Base-by-base conservation (phyloP, 1,140 invertebrate species). In the Dinoponera quadriceps region DNA sequence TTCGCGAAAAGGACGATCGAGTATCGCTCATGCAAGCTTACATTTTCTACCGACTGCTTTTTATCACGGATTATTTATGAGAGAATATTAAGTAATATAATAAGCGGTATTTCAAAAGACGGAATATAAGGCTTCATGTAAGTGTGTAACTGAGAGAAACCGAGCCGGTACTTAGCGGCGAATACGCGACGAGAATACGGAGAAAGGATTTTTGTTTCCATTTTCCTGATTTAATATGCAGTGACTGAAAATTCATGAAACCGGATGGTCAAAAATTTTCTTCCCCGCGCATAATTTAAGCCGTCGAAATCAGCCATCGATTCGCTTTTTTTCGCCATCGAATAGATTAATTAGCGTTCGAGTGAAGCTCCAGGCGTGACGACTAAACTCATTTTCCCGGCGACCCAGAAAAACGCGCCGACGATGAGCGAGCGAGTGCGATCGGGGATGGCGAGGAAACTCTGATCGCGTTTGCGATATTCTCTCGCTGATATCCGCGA, bases 251-350 rank as follows among this genome's bases (percentile, higher is more conserved):
- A 80, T 80, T 71, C 65, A 80, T 80, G 33, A 80, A 71, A 80
- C 51, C 75, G 75, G 2, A 1, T 18, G 54, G 51, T 57, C 75
- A 20, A 80, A 80, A 69, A 80, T 80, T 80, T 44, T 57, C 57
- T 71, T 80, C 33, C 55, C 68, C 57, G 22, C 57, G 75, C 65
- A 80, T 80, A 80, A 80, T 80, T 80, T 71, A 80, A 80, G 54
- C n/a, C 65, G 51, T 48, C 54, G 51, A 54, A 80, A 80, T 71
- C 75, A 80, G 65, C 51, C n/a, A 80, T 80, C 63, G 51, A 80
- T 69, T 71, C 51, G 33, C 75, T 57, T 71, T 71, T 80, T 71
- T 33, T 59, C 51, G 22, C 65, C 54, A 69, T 78, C 63, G 75
- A 57, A 57, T 69, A 44, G 65, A 80, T 80, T 80, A 80, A 80